Conservation (phyloP, 64 coral and sea anemone species). For the Montipora cactus region DNA sequence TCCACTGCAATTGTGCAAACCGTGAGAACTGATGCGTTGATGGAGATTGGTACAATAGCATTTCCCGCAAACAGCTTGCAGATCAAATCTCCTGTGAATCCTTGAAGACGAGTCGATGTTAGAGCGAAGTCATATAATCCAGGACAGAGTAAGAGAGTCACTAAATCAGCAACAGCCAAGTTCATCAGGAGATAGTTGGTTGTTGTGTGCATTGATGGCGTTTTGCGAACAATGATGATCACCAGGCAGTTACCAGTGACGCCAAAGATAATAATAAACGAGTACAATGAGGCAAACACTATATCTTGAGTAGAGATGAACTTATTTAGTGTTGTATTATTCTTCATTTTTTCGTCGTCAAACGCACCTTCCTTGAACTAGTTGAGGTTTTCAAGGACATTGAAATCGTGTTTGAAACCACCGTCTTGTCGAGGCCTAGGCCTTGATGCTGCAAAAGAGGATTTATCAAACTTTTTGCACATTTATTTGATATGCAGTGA, state of each 20-base stretch:
- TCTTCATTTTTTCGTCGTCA: too few species aligned
- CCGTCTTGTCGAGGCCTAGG: too few species aligned
- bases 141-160: slow-evolving; percentile 52
- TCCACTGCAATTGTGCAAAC: slow-evolving; percentile 42
- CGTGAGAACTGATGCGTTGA: slow-evolving; percentile 11
- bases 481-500: too few species aligned
- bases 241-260: slow-evolving; percentile 25
- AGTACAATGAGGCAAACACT: slow-evolving; percentile 24
- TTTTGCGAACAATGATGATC: slow-evolving; percentile 30
- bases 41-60: slow-evolving; percentile 22
- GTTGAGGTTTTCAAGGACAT: too few species aligned
- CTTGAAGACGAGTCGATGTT: slow-evolving; percentile 8
- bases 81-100: slow-evolving; percentile 21
- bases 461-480: too few species aligned
- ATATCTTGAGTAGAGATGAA: not conserved
- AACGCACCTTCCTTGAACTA: too few species aligned
- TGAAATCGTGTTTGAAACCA: too few species aligned
- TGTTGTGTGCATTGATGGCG: slow-evolving; percentile 54
- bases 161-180: slow-evolving; percentile 50
- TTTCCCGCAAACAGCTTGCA: slow-evolving; percentile 48
- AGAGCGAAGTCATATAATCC: slow-evolving; percentile 39
- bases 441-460: too few species aligned
- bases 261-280: slow-evolving; percentile 30
- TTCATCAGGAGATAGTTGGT: slow-evolving; percentile 64
- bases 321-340: too few species aligned